Conservation (phyloP, 2,797 vertebrate genomes). For the Rhynchotus rufescens region DNA sequence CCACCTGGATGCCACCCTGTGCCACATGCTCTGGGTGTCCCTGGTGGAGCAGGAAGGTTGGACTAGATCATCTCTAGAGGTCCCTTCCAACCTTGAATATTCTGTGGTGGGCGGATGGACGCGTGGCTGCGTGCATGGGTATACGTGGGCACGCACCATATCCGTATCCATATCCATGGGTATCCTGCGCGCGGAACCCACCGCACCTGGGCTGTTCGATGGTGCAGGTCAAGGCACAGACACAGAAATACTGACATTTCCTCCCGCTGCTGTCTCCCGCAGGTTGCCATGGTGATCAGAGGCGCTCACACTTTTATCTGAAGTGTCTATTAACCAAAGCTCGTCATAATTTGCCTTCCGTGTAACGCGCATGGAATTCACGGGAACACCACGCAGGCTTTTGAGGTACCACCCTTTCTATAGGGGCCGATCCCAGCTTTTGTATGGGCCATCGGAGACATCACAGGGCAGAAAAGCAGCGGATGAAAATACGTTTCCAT, state of each 20-base stretch:
- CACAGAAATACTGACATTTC: slow-evolving; percentile 23
- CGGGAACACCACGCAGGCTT: background rate
- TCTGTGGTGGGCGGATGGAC: fast-evolving
- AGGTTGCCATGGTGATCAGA: slow-evolving; percentile 75
- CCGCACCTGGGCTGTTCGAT: background rate
- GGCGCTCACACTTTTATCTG: slow-evolving; percentile 48
- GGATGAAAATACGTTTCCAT: background rate
- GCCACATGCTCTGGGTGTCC: no score
- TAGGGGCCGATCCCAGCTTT: background rate
- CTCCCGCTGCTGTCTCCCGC: slow-evolving; percentile 19
- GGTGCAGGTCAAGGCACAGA: slow-evolving; percentile 44
- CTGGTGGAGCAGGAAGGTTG: no score
- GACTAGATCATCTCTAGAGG: no score
- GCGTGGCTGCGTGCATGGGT: background rate
- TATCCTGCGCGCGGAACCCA: fast-evolving
- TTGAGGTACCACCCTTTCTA: background rate
- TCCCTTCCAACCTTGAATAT: no score
- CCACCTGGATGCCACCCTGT: no score
- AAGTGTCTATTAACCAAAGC: slow-evolving; percentile 69
- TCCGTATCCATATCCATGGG: no score
- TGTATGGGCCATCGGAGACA: background rate
- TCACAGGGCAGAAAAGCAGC: background rate
- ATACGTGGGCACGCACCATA: no score
- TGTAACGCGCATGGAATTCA: background rate
- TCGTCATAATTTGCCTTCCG: slow-evolving; percentile 31